Base-by-base conservation (phyloP, 2,888 invertebrate genomes). In the Conus canariensis region DNA sequence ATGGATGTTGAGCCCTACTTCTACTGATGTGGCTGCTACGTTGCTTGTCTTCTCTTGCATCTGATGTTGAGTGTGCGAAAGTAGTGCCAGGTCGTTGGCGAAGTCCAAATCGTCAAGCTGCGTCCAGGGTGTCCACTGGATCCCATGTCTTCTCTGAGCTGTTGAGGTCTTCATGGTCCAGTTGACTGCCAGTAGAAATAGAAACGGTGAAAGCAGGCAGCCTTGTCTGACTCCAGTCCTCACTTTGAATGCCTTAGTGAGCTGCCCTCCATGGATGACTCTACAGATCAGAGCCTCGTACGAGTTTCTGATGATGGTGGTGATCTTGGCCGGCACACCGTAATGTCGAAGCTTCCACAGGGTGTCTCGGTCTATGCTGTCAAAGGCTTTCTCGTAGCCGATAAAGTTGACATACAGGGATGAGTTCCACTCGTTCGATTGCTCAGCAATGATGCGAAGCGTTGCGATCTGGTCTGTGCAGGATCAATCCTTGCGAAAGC, bases 381-480 rank as follows among this genome's bases (percentile, higher is more conserved):
- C n/a, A n/a, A 82, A 82, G 12, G 82, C 82, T n/a, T 82, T 82
- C 56, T 82, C 19, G n/a, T 82, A 56, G 82, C 56, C 82, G 4
- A 82, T 14, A 56, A 82, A 82, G 82, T 82, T 82, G 82, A 82
- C 56, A n/a, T 82, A 82, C 9, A 82, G 82, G 45, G 82, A 19
- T 56, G 56, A 45, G 12, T 56, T 45, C 82, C 82, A 82, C 30
- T 82, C 77, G 14, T 9, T 16, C 6, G 22, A 74, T n/a, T 77
- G 77, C 6, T 77, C 77, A 9, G 45, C 5, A 30, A 77, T 25
- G 77, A 30, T 77, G 77, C 10, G 9, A 8, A 77, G 77, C 10
- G 70, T 70, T 70, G 70, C 70, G 19, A 77, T 77, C 77, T 77
- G 25, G 30, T 77, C 77, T 5, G 77, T 77, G 25, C 77, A 77